Base-by-base conservation (phyloP, 2,113 vertebrate genomes). In the Ailuropoda melanoleuca region DNA sequence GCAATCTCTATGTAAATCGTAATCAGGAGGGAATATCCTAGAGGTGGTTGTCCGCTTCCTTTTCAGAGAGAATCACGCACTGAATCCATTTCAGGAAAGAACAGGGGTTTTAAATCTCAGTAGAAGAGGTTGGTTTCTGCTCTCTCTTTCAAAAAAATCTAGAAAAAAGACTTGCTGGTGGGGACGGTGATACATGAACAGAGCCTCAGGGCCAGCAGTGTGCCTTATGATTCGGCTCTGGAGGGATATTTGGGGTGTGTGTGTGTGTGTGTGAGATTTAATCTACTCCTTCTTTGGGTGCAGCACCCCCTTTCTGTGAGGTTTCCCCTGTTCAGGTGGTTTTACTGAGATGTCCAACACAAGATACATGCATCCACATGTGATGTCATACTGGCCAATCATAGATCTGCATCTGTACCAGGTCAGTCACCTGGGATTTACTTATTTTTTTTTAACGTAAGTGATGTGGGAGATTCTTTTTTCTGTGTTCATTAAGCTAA, bases 1-100 rank as follows among this genome's bases (percentile, higher is more conserved):
- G 90, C 90, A 88, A 96, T 95, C 68, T 96, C 95, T 91, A n/a
- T 58, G 74, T 70, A 93, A 81, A 90, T 29, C 94, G 85, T 96
- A 0, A 0, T 15, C 84, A 91, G 74, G 96, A 96, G 0, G 7
- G 89, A 88, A 53, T 48, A 66, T 91, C 37, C 77, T 66, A 55
- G 64, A 95, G 13, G 15, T 50, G 78, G 70, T 31, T 90, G 37
- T 31, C 68, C 56, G 85, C 81, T 85, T 68, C 90, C 18, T 90
- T 87, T 85, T 90, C 43, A 83, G 88, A 81, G 90, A 77, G 93
- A 97, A 95, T 90, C 89, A 48, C 62, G 62, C 19, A 58, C 48
- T 58, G 37, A 92, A 86, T 55, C 74, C 82, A 72, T 78, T 83
- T 75, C 56, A 85, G 72, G 64, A 90, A 62, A 81, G 53, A 84